These are phyloP conservation scores for Acanthoscelides obtectus DNA, from an alignment of 2,888 invertebrate genomes.

Conservation along the genomic window DNA sequence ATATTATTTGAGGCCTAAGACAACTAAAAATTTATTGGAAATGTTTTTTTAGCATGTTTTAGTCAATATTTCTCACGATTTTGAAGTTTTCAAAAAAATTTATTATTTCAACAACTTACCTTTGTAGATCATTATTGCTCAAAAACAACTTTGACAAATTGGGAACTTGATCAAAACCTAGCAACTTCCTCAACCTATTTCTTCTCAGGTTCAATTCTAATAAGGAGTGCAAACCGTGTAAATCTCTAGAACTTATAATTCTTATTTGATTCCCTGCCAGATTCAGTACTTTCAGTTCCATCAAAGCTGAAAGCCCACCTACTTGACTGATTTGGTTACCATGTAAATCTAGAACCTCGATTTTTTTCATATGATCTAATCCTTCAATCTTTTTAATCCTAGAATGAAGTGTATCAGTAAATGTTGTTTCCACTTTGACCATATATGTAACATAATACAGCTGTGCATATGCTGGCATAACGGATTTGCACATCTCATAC, in stretches of 20 bases:
- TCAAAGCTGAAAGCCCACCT: slow-evolving; percentile 62
- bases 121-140: slow-evolving; percentile 73
- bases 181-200: slow-evolving; percentile 74
- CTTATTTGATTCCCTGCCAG: slow-evolving; percentile 88
- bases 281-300: slow-evolving; percentile 83
- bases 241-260: slow-evolving; percentile 69
- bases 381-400: slow-evolving; percentile 78
- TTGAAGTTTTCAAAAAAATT: background rate
- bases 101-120: slow-evolving; percentile 41
- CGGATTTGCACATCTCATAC: background rate
- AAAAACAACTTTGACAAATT: slow-evolving; percentile 75
- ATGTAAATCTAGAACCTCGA: slow-evolving; percentile 90
- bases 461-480: too few species aligned
- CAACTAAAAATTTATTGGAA: too few species aligned
- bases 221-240: slow-evolving; percentile 71
- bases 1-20: too few species aligned
- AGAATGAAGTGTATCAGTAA: too few species aligned
- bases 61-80: too few species aligned
- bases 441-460: too few species aligned
- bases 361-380: slow-evolving; percentile 62
- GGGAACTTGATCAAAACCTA: slow-evolving; percentile 74
- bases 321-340: slow-evolving; percentile 79
- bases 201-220: slow-evolving; percentile 85
- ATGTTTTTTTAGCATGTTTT: too few species aligned
- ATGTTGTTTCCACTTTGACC: too few species aligned